Percentiles rank a stretch among this genome's conserved stretches.
These are phyloP conservation scores for Engraulis encrasicolus DNA, from an alignment of 2,113 vertebrate genomes.

Conservation along the genomic window DNA sequence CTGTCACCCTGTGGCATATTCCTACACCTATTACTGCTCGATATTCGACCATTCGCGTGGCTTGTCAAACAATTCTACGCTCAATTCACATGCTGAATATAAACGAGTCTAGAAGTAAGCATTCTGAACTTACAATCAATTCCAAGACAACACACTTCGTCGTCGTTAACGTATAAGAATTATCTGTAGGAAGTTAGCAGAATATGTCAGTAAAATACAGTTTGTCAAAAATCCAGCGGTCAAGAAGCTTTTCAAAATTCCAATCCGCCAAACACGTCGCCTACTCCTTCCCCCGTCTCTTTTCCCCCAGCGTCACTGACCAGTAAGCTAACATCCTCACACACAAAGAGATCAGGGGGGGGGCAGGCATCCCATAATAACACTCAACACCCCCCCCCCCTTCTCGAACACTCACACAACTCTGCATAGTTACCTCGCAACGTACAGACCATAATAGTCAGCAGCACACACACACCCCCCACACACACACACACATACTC, in stretches of 20 bases:
- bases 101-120: neutral
- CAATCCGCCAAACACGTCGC: slow-evolving; percentile 55
- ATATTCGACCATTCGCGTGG: slow-evolving; percentile 13
- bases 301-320: slow-evolving; percentile 75
- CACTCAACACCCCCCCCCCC: slow-evolving; percentile 67
- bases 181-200: slow-evolving; percentile 15
- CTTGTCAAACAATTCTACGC: neutral
- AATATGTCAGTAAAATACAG: neutral
- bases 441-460: slow-evolving; percentile 84
- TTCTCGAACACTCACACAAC: slow-evolving; percentile 74
- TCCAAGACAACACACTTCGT: slow-evolving; percentile 17
- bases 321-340: slow-evolving; percentile 73
- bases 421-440: slow-evolving; percentile 84
- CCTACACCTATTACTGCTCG: slow-evolving; percentile 2
- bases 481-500: slow-evolving; percentile 61
- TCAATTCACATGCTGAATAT: neutral
- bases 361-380: slow-evolving; percentile 87
- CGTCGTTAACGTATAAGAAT: neutral
- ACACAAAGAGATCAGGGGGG: slow-evolving; percentile 77
- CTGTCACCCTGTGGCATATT: slow-evolving; percentile 13
- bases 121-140: slow-evolving; percentile 15
- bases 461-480: slow-evolving; percentile 70
- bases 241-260: slow-evolving; percentile 7
- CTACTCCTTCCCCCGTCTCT: slow-evolving; percentile 63
- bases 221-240: slow-evolving; percentile 20